These are phyloP conservation scores for Fulica atra DNA, from an alignment of 2,113 vertebrate genomes.

Conservation along the genomic window DNA sequence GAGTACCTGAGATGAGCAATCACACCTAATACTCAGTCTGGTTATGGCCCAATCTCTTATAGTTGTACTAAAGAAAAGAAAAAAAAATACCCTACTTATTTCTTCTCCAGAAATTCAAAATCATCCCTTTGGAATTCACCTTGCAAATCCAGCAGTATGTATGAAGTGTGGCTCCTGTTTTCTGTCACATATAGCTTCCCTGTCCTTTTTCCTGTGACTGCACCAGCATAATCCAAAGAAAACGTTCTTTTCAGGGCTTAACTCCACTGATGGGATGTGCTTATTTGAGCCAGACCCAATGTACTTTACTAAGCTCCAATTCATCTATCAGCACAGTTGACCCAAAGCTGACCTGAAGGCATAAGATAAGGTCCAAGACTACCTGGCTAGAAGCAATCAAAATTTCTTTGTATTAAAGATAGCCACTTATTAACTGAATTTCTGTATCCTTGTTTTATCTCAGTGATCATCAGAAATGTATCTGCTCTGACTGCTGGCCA, in stretches of 20 bases:
- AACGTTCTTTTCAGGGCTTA: background rate
- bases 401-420: slow-evolving; percentile 24
- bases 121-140: background rate
- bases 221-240: background rate
- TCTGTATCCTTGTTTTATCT: slow-evolving; percentile 9
- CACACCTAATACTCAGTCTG: background rate
- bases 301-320: background rate
- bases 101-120: background rate
- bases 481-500: slow-evolving; percentile 8
- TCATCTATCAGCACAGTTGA: background rate
- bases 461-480: slow-evolving; percentile 12
- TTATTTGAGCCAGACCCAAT: background rate
- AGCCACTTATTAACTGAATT: slow-evolving; percentile 15
- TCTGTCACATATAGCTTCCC: background rate
- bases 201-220: background rate
- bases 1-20: background rate
- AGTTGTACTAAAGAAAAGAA: background rate
- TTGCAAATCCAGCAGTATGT: background rate
- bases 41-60: background rate
- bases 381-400: background rate
- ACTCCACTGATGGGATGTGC: background rate
- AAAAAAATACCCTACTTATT: background rate
- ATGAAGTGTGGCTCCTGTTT: background rate
- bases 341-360: background rate
- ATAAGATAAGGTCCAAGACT: slow-evolving; percentile 1